Evolutionary conservation across 2,113 vertebrate genomes (phyloP).

Genomic region (Pagrus major): DNA sequence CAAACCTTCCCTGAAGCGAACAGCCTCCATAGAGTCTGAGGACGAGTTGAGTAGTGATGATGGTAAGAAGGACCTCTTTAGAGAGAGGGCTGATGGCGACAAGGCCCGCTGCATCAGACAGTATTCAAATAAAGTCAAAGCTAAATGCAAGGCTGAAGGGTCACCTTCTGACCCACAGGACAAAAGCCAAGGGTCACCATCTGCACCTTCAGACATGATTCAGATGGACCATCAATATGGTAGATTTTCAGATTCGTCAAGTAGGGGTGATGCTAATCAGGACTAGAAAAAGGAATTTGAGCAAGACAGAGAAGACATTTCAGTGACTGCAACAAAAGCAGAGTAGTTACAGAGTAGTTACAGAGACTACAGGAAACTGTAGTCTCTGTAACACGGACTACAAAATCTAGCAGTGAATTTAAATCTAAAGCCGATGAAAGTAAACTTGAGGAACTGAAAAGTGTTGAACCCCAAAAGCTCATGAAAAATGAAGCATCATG

Average conservation of each 20-base stretch:
- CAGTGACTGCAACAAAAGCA: slow-evolving; percentile 17
- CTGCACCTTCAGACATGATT: slow-evolving; percentile 47
- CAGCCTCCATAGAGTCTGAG: slow-evolving; percentile 71
- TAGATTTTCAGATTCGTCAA: slow-evolving; percentile 55
- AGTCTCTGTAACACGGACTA: background rate
- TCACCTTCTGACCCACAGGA: slow-evolving; percentile 34
- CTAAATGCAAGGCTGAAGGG: slow-evolving; percentile 65
- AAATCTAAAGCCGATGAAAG: slow-evolving; percentile 36
- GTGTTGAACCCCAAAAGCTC: slow-evolving; percentile 27
- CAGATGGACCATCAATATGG: slow-evolving; percentile 84
- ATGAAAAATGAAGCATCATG: slow-evolving; percentile 29
- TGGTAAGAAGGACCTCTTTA: slow-evolving; percentile 64
- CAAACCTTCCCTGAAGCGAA: slow-evolving; percentile 73
- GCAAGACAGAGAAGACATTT: slow-evolving; percentile 20
- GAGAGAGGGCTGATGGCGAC: slow-evolving; percentile 62
- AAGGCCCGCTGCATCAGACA: slow-evolving; percentile 65
- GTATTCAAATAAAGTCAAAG: slow-evolving; percentile 72
- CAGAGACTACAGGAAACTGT: slow-evolving; percentile 25
- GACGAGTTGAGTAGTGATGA: slow-evolving; percentile 60
- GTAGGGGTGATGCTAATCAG: slow-evolving; percentile 19
- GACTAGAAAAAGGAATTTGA: slow-evolving; percentile 31
- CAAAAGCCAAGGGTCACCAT: slow-evolving; percentile 27
- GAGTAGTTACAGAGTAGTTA: too few relatives aligned
- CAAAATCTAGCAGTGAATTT: background rate
- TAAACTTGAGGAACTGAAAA: slow-evolving; percentile 30